Base-by-base conservation (phyloP, 2,113 vertebrate genomes). In the Tupaia chinensis region DNA sequence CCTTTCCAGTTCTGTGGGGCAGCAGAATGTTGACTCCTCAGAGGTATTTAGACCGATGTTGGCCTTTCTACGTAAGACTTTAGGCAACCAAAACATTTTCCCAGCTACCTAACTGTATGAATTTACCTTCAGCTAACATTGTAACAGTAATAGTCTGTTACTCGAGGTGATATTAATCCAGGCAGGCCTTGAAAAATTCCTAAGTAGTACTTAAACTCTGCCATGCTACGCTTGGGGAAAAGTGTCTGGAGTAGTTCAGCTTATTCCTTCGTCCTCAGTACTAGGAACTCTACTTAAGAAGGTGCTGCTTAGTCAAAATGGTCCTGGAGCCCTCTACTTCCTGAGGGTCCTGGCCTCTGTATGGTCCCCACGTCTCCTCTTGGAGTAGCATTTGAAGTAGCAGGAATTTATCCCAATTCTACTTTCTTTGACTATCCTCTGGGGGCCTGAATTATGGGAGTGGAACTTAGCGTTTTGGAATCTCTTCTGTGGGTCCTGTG, bases 81-180 rank as follows among this genome's bases (percentile, higher is more conserved):
- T 60, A 92, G 89, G 93, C 93, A 96, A 88, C n/a, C 53, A 72
- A 93, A 94, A 95, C 61, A 86, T 93, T 94, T 94, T 27, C 60
- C 34, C 70, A 94, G 74, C 4, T 93, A 81, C 78, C 86, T 85
- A 74, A 89, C 13, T 58, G 10, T 76, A 78, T 87, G 27, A 94
- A 68, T 93, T 97, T 97, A 97, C 96, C 96, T 95, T 97, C 76
- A 80, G 69, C 91, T 97, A 97, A 96, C 61, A 81, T 74, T 94
- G 78, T 96, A 44, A 44, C 44, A 44, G 44, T 44, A 44, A 44
- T 44, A 54, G 19, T 27, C 32, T 8, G 5, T 66, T 79, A 32
- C 15, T 72, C n/a, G 73, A 92, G 13, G 20, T 61, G 73, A 78
- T 19, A 29, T 3, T 9, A 44, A 89, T 78, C 73, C 63, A 73